phyloP scores from a whole-genome alignment of 2,797 vertebrate genomes.

The Halcyon leucocephala region DNA sequence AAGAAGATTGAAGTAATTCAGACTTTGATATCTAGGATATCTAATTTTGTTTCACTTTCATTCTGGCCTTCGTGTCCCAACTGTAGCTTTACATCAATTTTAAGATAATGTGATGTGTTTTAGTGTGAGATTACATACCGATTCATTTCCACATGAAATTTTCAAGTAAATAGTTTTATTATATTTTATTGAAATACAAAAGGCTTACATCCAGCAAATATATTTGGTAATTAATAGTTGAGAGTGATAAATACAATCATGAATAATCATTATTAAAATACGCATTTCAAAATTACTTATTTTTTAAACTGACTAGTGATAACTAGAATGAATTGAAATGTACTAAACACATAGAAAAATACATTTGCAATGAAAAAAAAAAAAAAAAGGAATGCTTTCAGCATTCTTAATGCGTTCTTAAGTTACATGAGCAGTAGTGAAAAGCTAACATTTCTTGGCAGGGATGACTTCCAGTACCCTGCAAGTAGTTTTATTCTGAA shows the following conservation, averaged over 20 bases:
- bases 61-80: neutral
- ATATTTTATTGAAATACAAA: slow-evolving; percentile 74
- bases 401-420: slow-evolving; percentile 18
- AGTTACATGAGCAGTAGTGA: neutral
- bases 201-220: slow-evolving; percentile 58
- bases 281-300: slow-evolving; percentile 26
- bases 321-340: neutral
- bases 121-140: neutral
- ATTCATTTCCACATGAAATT: neutral
- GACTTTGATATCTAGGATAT: neutral
- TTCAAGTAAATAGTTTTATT: slow-evolving; percentile 61
- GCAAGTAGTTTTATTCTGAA: neutral
- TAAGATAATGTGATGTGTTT: neutral
- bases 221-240: slow-evolving; percentile 63
- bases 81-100: neutral
- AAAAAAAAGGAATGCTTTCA: slow-evolving; percentile 25
- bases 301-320: neutral
- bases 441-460: neutral
- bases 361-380: slow-evolving; percentile 31
- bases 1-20: neutral
- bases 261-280: slow-evolving; percentile 54
- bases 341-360: slow-evolving; percentile 37
- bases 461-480: neutral
- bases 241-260: slow-evolving; percentile 52
- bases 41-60: neutral